These are phyloP conservation scores for Carcina quercana DNA, from an alignment of 2,888 invertebrate species.

Conservation along the genomic window DNA sequence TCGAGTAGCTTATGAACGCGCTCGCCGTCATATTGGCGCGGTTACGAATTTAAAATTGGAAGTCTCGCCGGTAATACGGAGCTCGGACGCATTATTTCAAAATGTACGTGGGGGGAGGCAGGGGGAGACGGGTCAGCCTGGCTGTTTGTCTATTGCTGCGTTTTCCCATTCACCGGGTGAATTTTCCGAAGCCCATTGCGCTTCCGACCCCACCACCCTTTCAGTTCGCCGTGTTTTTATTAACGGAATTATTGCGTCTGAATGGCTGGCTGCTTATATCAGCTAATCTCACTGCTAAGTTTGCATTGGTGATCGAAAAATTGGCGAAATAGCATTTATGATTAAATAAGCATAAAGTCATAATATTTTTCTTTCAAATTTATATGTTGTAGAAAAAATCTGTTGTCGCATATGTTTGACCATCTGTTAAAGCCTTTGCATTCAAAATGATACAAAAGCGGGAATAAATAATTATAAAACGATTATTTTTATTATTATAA, in stretches of 20 bases:
- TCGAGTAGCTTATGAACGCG: too few relatives aligned
- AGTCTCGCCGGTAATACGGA: slow-evolving; percentile 33
- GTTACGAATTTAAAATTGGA: slow-evolving; percentile 30
- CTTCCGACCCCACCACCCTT: slow-evolving; percentile 45
- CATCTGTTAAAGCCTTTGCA: too few relatives aligned
- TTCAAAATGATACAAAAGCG: too few relatives aligned
- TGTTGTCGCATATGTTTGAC: too few relatives aligned
- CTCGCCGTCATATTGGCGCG: neutral
- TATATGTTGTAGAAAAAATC: too few relatives aligned
- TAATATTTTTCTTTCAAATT: too few relatives aligned
- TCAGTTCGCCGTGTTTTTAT: slow-evolving; percentile 64
- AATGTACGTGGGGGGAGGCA: slow-evolving; percentile 45
- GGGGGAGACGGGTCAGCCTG: slow-evolving; percentile 55
- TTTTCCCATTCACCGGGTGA: slow-evolving; percentile 71
- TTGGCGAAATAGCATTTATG: slow-evolving; percentile 22
- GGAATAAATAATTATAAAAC: too few relatives aligned
- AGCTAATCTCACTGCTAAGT: too few relatives aligned
- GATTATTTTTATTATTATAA: too few relatives aligned
- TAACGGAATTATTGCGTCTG: slow-evolving; percentile 69
- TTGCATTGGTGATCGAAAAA: slow-evolving; percentile 23
- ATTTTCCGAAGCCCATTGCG: slow-evolving; percentile 70
- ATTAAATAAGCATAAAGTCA: too few relatives aligned
- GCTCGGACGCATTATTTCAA: slow-evolving; percentile 65
- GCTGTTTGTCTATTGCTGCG: slow-evolving; percentile 71
- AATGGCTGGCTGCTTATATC: slow-evolving; percentile 65